Conservation (phyloP, 2,888 invertebrate species). For the Onthophagus sagittarius region DNA sequence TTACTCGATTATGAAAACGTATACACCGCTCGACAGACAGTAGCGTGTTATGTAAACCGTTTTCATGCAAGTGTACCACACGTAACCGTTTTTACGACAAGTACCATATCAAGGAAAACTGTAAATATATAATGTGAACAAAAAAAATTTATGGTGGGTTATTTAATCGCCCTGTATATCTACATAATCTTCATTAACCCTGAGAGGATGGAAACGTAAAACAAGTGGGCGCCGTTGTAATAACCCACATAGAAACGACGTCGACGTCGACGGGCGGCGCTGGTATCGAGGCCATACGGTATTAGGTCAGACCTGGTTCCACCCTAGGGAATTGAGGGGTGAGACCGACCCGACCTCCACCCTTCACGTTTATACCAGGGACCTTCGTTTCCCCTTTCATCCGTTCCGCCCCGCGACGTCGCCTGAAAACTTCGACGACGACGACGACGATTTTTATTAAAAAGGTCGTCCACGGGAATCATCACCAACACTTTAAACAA, state of each 20-base stretch:
- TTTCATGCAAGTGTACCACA: neutral
- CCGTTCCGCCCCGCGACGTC: neutral
- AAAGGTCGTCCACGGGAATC: neutral
- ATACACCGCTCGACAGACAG: neutral
- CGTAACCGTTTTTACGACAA: neutral
- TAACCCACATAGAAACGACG: neutral
- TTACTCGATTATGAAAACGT: neutral
- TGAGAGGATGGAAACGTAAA: neutral
- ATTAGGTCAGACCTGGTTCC: neutral
- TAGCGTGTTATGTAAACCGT: neutral
- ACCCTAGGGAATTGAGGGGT: neutral
- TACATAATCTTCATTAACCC: too few species aligned
- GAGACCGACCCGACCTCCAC: neutral
- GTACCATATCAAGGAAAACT: too few species aligned
- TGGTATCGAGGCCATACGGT: neutral
- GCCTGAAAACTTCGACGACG: neutral
- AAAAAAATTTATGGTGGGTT: too few species aligned
- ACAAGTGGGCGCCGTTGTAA: neutral
- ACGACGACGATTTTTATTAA: neutral
- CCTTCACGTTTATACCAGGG: neutral
- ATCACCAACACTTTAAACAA: neutral
- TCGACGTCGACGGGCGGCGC: neutral
- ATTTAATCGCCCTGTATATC: too few species aligned
- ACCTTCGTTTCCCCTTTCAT: neutral
- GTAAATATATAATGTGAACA: too few species aligned